Conservation (phyloP, 2,797 vertebrate genomes). For the Thripadectes ignobilis region DNA sequence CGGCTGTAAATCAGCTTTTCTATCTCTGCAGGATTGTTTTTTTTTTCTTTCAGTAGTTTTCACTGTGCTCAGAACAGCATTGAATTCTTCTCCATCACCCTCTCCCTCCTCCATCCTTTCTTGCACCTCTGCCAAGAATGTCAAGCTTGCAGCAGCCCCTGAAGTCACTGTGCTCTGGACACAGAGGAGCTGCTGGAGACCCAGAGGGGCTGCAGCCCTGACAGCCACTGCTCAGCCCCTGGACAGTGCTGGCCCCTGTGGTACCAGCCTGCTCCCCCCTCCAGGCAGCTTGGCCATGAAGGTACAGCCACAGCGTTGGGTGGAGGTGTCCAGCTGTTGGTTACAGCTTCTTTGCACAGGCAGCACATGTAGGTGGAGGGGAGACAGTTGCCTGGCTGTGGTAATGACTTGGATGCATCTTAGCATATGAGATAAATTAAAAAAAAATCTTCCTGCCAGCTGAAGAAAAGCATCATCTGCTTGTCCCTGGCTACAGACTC, state of each 20-base stretch:
- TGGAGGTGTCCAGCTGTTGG: not conserved
- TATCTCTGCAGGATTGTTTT: not conserved
- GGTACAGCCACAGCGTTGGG: fast-evolving
- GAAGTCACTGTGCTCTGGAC: fast-evolving
- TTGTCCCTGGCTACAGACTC: not conserved
- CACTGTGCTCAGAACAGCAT: not conserved
- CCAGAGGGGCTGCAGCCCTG: not conserved
- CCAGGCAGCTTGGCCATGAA: fast-evolving
- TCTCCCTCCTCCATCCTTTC: not conserved
- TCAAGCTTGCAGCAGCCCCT: not conserved
- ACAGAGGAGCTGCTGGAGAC: fast-evolving
- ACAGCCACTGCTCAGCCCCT: fast-evolving
- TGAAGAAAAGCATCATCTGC: not conserved
- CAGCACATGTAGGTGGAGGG: fast-evolving
- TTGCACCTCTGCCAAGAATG: not conserved
- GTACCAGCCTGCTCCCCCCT: fast-evolving
- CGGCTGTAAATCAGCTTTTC: slow-evolving; percentile 20
- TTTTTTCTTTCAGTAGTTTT: slow-evolving; percentile 1
- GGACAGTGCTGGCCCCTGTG: fast-evolving
- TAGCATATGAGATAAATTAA: not conserved
- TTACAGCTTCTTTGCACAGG: not conserved
- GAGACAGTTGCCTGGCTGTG: not conserved
- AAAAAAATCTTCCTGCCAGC: not conserved
- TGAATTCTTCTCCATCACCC: not conserved
- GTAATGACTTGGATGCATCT: not conserved